Evolutionary conservation across 2,797 vertebrate genomes (phyloP).

Genomic region (Steatocranus sp.): DNA sequence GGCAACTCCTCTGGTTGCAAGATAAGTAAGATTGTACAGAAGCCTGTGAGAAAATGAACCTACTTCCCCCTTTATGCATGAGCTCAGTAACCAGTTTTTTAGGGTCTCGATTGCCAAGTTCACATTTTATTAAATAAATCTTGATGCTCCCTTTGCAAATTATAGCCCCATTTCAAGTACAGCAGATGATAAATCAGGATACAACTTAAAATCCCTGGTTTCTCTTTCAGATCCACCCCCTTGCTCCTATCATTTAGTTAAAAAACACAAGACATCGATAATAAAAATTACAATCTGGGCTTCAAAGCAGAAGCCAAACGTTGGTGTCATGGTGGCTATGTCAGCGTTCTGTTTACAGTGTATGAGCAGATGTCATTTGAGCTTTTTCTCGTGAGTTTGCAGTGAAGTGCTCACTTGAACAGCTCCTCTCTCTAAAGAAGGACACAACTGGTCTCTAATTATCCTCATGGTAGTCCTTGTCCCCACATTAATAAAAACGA

Average conservation of each 20-base stretch:
- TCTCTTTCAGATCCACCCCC: neutral
- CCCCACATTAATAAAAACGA: conserved; percentile 1
- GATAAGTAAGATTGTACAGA: neutral
- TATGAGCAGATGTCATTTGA: neutral
- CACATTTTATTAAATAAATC: neutral
- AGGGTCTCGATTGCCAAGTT: neutral
- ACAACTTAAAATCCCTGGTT: neutral
- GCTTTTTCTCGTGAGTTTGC: neutral
- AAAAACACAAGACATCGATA: neutral
- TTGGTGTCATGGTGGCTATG: neutral
- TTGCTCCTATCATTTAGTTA: neutral
- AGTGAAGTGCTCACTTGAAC: neutral
- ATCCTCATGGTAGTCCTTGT: neutral
- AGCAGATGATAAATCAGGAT: neutral
- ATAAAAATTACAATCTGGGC: neutral
- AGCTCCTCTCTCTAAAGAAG: neutral
- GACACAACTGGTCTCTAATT: neutral
- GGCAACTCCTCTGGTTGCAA: neutral
- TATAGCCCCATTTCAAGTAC: neutral
- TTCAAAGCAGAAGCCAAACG: neutral
- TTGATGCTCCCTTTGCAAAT: neutral
- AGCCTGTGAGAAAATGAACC: neutral
- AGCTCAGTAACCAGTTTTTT: neutral
- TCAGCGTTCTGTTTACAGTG: neutral
- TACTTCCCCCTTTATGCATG: neutral